Evolutionary conservation across 1,140 invertebrate species (phyloP), one percentile per base, ranked within the genome.

Genomic region (Microvelia longipes): DNA sequence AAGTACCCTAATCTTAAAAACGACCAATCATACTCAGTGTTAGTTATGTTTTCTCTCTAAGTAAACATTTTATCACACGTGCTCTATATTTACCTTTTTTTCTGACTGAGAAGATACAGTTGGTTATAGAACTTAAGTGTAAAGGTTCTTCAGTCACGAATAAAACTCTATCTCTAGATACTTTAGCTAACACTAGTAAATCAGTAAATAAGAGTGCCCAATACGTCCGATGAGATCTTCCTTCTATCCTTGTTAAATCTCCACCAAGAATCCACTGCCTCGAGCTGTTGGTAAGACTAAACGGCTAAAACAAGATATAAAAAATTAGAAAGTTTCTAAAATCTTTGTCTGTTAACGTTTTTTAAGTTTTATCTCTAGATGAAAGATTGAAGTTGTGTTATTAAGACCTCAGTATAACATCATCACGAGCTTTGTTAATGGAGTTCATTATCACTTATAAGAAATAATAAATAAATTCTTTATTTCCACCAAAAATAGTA

Each of bases 191-290:
- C 0, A 93, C 83, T 1, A 93, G 83, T 29, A 93, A 83, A 77
- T 93, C 91, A 70, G 86, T 90, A 76, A 93, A 89, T 1, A 93
- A 80, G 66, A 93, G 79, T 1, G 89, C 90, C 90, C 91, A 93
- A 74, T 89, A 91, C 0, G 90, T 88, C 71, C 89, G 84, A 15
- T 90, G 82, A 13, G 88, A 85, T n/a, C 90, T 83, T 0, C 90
- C 89, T 81, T 92, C 91, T 0, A 92, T 88, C 69, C 90, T 85
- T 13, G 86, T 87, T 25, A 93, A 77, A 72, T 92, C 90, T 1
- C 91, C 90, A 15, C 90, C 90, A 73, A 93, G 92, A 65, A 93
- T 88, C 90, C 90, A 93, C 79, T 92, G 90, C 70, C 91, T 84
- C 5, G 90, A 89, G 61, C 88, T 87, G 73, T 88, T 87, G 74